These are phyloP conservation scores for Hesperophylax magnus DNA, from an alignment of 1,140 invertebrate genomes.

Conservation along the genomic window DNA sequence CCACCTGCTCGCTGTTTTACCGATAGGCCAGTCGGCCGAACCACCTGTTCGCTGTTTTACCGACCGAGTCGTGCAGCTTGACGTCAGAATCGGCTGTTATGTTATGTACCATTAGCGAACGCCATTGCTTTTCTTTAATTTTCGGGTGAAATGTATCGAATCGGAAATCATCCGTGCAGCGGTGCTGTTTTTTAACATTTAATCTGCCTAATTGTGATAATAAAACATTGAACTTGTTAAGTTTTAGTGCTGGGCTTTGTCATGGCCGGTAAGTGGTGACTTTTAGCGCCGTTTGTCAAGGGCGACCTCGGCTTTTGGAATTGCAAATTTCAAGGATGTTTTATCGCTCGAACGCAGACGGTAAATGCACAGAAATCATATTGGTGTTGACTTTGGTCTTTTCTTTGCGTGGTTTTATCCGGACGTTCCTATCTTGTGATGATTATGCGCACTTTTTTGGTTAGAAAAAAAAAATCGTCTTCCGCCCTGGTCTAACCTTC, in stretches of 20 bases:
- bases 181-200: conserved; percentile 70
- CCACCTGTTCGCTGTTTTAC: conserved; percentile 41
- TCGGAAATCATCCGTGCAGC: conserved; percentile 69
- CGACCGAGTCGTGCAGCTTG: conserved; percentile 35
- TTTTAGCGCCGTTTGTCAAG: conserved; percentile 71
- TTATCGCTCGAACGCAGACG: conserved; percentile 72
- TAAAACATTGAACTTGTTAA: conserved; percentile 70
- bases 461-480: conserved; percentile 41
- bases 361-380: conserved; percentile 71
- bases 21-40: too few species aligned
- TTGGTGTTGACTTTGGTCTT: conserved; percentile 68
- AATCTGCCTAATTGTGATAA: conserved; percentile 68
- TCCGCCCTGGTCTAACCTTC: conserved; percentile 29
- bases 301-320: conserved; percentile 70
- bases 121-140: conserved; percentile 71
- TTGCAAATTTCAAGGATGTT: conserved; percentile 71
- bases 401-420: conserved; percentile 46
- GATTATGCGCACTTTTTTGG: conserved; percentile 49
- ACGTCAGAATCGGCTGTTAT: conserved; percentile 47
- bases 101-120: conserved; percentile 67
- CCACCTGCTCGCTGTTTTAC: too few species aligned
- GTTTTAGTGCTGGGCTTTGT: conserved; percentile 72
- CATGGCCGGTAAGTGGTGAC: conserved; percentile 73
- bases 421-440: conserved; percentile 36
- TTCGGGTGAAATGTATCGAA: conserved; percentile 70